Percentiles rank a stretch among this genome's conserved stretches.
Evolutionary conservation across 2,888 invertebrate species (phyloP).

Genomic region (Troides helena): DNA sequence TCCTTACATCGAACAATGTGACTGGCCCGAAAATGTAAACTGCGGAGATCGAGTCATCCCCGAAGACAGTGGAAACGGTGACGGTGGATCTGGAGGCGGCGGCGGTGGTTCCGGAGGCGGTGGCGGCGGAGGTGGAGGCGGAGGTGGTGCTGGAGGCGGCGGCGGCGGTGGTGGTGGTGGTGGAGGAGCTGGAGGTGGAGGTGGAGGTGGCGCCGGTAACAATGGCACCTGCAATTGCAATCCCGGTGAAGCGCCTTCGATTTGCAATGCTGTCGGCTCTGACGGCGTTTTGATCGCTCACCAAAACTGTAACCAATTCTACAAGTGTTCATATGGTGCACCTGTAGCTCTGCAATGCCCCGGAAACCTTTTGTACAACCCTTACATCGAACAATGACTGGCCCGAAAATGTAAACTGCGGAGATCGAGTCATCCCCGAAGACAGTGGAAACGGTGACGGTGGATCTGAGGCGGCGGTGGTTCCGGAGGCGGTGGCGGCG

Average conservation of each 20-base stretch:
- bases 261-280: slow-evolving; percentile 37
- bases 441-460: slow-evolving; percentile 27
- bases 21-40: no score
- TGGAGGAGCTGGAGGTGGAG: no score
- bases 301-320: slow-evolving; percentile 49
- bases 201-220: slow-evolving; percentile 24
- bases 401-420: slow-evolving; percentile 43
- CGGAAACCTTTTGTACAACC: slow-evolving; percentile 40
- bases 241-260: slow-evolving; percentile 34
- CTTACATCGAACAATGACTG: slow-evolving; percentile 42
- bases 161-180: no score
- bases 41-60: background rate
- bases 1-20: no score
- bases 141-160: no score
- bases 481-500: no score
- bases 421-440: slow-evolving; percentile 36
- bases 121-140: no score
- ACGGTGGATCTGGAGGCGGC: slow-evolving; percentile 13
- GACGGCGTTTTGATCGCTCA: slow-evolving; percentile 44
- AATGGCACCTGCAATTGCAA: slow-evolving; percentile 31
- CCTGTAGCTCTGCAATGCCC: slow-evolving; percentile 40
- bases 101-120: no score
- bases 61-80: slow-evolving; percentile 29
- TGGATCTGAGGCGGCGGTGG: no score
- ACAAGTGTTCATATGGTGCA: slow-evolving; percentile 38